These are phyloP conservation scores for Tadarida brasiliensis DNA, from an alignment of 2,797 vertebrate species.

Conservation along the genomic window DNA sequence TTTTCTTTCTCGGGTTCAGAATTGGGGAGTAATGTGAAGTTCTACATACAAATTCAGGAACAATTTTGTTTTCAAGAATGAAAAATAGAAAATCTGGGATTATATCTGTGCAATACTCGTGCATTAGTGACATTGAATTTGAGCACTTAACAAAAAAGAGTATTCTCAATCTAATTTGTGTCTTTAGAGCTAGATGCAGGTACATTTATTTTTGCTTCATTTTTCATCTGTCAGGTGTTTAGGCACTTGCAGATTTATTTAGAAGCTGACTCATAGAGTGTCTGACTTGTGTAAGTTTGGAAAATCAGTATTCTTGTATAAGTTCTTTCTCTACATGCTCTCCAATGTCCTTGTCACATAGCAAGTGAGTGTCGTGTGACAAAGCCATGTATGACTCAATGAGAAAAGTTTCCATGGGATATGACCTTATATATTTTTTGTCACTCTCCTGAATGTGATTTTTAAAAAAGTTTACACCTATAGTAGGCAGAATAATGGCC, in stretches of 20 bases:
- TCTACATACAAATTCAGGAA: slow-evolving; percentile 14
- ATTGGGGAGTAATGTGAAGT: background rate
- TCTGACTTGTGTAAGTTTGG: background rate
- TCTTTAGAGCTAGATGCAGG: background rate
- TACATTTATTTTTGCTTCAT: background rate
- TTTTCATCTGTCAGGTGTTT: background rate
- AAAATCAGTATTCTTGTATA: background rate
- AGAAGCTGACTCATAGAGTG: background rate
- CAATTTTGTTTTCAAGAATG: slow-evolving; percentile 7
- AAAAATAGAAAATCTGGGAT: background rate
- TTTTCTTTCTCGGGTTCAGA: slow-evolving; percentile 4
- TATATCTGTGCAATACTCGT: background rate
- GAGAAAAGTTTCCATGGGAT: background rate
- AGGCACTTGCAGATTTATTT: slow-evolving; percentile 18
- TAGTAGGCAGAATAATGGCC: background rate
- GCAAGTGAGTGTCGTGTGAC: background rate
- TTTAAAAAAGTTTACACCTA: background rate
- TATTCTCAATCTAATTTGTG: background rate
- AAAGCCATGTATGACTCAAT: background rate
- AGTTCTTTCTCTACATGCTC: background rate
- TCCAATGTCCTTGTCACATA: background rate
- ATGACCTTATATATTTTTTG: background rate
- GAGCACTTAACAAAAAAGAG: background rate
- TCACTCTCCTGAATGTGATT: background rate
- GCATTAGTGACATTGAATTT: background rate